phyloP scores from a whole-genome alignment of 1,140 invertebrate genomes.

The Microplitis mediator region DNA sequence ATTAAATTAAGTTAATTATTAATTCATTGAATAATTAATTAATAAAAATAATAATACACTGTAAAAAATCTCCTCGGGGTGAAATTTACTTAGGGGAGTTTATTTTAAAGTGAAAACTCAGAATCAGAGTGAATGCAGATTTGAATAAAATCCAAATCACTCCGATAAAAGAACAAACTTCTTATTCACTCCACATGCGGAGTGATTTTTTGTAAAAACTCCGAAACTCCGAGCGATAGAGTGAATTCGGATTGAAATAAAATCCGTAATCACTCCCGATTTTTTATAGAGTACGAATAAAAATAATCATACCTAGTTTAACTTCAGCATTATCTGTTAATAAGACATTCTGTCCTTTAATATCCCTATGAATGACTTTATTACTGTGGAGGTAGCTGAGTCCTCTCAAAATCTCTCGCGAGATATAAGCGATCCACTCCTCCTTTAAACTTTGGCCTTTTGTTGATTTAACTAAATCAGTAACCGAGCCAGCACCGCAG shows the following conservation, averaged over 20 bases:
- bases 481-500: constrained; percentile 98
- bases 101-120: no score
- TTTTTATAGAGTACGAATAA: not conserved
- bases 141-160: no score
- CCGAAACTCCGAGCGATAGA: no score
- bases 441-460: constrained; percentile 98
- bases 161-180: no score
- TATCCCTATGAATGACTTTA: constrained; percentile 99
- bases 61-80: not conserved
- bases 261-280: no score
- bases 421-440: constrained; percentile 99
- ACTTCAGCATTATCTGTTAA: constrained; percentile 99
- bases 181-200: no score
- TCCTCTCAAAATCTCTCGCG: constrained; percentile 94
- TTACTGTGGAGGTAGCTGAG: constrained; percentile 97
- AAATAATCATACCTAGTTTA: constrained; percentile 77
- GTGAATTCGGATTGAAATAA: no score
- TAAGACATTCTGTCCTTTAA: constrained; percentile 99
- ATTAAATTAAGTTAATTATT: constrained; percentile 24
- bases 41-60: not conserved
- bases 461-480: constrained; percentile 98
- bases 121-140: no score
- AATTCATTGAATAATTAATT: not conserved
- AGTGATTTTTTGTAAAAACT: no score
- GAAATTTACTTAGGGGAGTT: no score